Evolutionary conservation across 2,797 vertebrate species (phyloP), one percentile per base, ranked within the genome.

Genomic region (Ibycter americanus): DNA sequence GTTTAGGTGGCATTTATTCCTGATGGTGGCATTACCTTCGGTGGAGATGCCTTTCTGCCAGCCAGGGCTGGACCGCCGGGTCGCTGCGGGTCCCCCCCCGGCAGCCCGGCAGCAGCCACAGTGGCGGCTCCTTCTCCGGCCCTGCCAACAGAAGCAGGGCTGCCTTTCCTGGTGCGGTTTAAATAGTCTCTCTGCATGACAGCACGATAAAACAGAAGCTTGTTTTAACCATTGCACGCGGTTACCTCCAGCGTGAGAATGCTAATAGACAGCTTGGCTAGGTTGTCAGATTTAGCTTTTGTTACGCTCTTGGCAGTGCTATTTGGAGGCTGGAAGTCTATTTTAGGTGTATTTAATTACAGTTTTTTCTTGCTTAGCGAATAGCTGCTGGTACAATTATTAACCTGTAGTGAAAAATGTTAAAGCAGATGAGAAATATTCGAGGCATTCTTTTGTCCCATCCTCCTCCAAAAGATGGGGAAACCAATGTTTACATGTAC

Each of bases 321-420:
- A 1, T 70, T 72, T 63, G 85, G 36, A 84, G 70, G 47, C 83
- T 91, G 85, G 54, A 51, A 76, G 38, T 58, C 86, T 95, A 23
- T 76, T 95, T 93, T 72, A 74, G 51, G 15, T 89, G 4, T 80
- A 76, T 82, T 90, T 89, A 87, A 86, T 76, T 67, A 42, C 34
- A 34, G 42, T 12, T 66, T 92, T 77, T 83, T 58, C 77, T 84
- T 82, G 70, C 81, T 82, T 63, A 31, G 38, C 1, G 5, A 77
- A 49, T 63, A 51, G 76, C 73, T 94, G 81, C 67, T 77, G 51
- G 59, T 68, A 42, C 82, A 44, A n/a, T 83, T 89, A 52, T 47
- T 95, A 78, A 91, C 83, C 49, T 81, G 51, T 46, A 72, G 74
- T 83, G 61, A 83, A 71, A 94, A 74, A 67, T 15, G 46, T 61